Evolutionary conservation across 2,113 vertebrate species (phyloP).

Genomic region (Arizona elegans): DNA sequence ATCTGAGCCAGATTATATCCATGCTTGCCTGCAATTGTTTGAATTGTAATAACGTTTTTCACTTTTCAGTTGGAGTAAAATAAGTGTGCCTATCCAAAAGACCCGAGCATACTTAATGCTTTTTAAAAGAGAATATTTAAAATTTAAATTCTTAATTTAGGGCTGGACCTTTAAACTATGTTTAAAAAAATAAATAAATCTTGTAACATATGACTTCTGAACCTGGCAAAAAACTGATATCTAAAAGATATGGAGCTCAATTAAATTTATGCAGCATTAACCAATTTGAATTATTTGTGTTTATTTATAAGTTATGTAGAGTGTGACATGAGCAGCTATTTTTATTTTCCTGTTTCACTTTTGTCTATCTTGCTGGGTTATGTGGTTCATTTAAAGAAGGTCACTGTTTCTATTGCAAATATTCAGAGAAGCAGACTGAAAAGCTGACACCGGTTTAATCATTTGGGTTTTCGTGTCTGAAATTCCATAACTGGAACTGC

Average conservation of each 20-base stretch:
- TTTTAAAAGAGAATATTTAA: neutral
- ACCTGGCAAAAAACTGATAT: neutral
- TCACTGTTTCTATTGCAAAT: neutral
- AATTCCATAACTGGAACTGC: neutral
- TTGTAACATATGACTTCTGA: neutral
- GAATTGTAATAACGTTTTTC: neutral
- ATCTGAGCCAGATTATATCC: neutral
- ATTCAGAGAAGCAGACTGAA: neutral
- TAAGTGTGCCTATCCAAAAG: neutral
- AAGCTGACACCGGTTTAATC: neutral
- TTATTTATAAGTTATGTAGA: neutral
- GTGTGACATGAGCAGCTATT: neutral
- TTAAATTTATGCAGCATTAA: neutral
- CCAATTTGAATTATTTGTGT: neutral
- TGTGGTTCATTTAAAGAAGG: slow-evolving; percentile 29
- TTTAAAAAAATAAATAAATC: neutral
- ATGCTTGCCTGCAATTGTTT: neutral
- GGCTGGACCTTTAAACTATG: neutral
- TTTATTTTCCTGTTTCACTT: neutral
- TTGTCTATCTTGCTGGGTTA: neutral
- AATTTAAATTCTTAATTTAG: neutral
- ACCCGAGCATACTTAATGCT: neutral
- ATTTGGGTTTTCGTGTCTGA: neutral
- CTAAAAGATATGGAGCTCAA: neutral
- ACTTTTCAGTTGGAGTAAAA: neutral